A percentile compares a stretch with the other conserved stretches of the same genome.
These are phyloP conservation scores for Odontomachus brunneus DNA, from an alignment of 1,140 invertebrate species.

Conservation along the genomic window DNA sequence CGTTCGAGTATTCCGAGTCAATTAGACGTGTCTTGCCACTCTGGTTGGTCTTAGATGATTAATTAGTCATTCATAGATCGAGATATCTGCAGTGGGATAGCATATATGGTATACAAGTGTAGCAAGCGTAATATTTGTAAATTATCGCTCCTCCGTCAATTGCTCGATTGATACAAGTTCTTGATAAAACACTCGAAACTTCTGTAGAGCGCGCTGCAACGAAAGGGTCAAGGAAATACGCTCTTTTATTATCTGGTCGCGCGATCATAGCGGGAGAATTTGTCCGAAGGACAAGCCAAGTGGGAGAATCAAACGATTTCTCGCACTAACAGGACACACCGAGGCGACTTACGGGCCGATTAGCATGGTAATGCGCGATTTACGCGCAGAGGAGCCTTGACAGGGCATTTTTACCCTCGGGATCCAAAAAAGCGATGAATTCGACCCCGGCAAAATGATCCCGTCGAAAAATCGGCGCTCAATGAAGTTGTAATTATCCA, in stretches of 20 bases:
- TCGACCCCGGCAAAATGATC: not conserved
- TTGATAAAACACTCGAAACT: slow-evolving; percentile 29
- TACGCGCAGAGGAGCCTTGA: too few species aligned
- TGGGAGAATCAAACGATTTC: slow-evolving; percentile 59
- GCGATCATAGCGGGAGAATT: not conserved
- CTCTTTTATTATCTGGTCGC: slow-evolving; percentile 17
- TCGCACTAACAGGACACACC: slow-evolving; percentile 66
- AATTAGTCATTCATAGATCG: too few species aligned
- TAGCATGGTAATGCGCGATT: slow-evolving; percentile 77
- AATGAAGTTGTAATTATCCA: too few species aligned
- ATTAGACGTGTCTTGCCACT: not conserved
- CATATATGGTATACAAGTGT: too few species aligned
- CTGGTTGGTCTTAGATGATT: too few species aligned
- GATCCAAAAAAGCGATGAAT: slow-evolving; percentile 63
- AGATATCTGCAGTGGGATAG: too few species aligned
- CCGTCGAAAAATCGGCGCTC: not conserved
- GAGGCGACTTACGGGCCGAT: slow-evolving; percentile 75
- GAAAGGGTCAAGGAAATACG: slow-evolving; percentile 8
- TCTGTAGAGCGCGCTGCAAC: slow-evolving; percentile 18
- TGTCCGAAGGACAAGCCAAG: slow-evolving; percentile 55
- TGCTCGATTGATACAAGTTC: not conserved
- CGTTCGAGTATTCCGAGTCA: not conserved
- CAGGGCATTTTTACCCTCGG: slow-evolving; percentile 67
- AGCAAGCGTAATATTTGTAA: too few species aligned
- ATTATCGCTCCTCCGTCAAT: not conserved